These are phyloP conservation scores for Polypedilum vanderplanki DNA, from an alignment of 1,140 invertebrate species.

Conservation along the genomic window DNA sequence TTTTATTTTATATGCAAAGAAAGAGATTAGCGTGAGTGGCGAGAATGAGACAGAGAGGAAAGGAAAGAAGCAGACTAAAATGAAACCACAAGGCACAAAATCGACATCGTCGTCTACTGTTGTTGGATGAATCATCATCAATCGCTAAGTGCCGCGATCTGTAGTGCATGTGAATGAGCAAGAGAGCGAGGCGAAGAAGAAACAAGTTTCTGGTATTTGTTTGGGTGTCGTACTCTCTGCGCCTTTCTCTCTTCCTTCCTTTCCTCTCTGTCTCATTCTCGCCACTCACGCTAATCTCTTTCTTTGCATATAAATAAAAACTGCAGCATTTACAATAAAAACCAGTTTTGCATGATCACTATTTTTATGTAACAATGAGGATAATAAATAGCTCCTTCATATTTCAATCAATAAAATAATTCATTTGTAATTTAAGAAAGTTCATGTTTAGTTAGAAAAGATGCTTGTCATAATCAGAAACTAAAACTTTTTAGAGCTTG, in stretches of 20 bases:
- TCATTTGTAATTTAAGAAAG: too few relatives aligned
- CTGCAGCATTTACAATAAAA: too few relatives aligned
- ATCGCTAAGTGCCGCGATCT: background rate
- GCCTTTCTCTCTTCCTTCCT: background rate
- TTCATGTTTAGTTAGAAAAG: too few relatives aligned
- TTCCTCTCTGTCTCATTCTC: background rate
- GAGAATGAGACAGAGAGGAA: background rate
- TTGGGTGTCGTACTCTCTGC: background rate
- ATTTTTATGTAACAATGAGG: too few relatives aligned
- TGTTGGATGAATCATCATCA: background rate
- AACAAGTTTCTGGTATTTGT: slow-evolving; percentile 18
- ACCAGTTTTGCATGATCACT: too few relatives aligned
- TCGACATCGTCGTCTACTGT: background rate
- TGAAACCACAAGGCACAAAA: background rate
- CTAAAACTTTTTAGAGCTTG: background rate
- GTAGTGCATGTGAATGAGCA: background rate
- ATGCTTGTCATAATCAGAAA: background rate
- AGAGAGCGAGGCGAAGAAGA: background rate
- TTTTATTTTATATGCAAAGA: background rate
- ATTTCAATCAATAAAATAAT: too few relatives aligned
- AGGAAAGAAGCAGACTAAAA: background rate
- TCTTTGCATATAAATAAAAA: background rate
- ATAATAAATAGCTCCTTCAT: too few relatives aligned
- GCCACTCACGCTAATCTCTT: slow-evolving; percentile 16
- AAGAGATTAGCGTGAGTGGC: slow-evolving; percentile 16